Base-by-base conservation (phyloP, 1,140 invertebrate genomes). In the Luehdorfia chinensis region DNA sequence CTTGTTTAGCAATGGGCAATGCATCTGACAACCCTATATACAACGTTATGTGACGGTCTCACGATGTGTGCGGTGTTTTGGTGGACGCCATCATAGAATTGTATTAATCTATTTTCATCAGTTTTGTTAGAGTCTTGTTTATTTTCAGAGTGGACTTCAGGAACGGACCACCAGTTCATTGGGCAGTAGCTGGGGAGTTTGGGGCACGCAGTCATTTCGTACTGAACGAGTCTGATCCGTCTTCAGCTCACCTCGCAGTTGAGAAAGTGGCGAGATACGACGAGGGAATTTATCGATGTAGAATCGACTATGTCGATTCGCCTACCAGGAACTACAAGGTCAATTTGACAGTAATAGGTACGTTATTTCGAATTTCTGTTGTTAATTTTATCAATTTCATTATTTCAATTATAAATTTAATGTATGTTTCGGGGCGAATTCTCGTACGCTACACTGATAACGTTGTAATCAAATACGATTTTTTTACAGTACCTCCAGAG, bases 331-430 rank as follows among this genome's bases (percentile, higher is more conserved):
- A 96, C 77, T 94, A 92, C 65, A 89, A 90, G 59, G 92, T 96
- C 57, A 96, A 96, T 77, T 88, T 96, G 37, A 95, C 93, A 46
- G 90, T 97, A 67, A 91, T 96, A 60, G 94, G 95, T 96, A 86
- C 91, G 91, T 85, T 19, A 50, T 28, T 18, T 30, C 14, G 15
- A 4, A n/a, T 14, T 28, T 28, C 19, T 21, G 19, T 21, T 21
- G 19, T 21, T n/a, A n/a, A 21, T 6, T 21, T 3, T 21, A 21
- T 21, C 19, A 21, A 21, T 21, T 21, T 21, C 19, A 2, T 21
- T 21, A 3, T 6, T 21, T n/a, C n/a, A n/a, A n/a, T n/a, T n/a
- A n/a, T n/a, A n/a, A n/a, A n/a, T n/a, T n/a, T n/a, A n/a, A n/a
- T n/a, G n/a, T n/a, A n/a, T n/a, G n/a, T n/a, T n/a, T n/a, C n/a